phyloP scores from a whole-genome alignment of 2,797 vertebrate species.

The Nyctalus aviator region DNA sequence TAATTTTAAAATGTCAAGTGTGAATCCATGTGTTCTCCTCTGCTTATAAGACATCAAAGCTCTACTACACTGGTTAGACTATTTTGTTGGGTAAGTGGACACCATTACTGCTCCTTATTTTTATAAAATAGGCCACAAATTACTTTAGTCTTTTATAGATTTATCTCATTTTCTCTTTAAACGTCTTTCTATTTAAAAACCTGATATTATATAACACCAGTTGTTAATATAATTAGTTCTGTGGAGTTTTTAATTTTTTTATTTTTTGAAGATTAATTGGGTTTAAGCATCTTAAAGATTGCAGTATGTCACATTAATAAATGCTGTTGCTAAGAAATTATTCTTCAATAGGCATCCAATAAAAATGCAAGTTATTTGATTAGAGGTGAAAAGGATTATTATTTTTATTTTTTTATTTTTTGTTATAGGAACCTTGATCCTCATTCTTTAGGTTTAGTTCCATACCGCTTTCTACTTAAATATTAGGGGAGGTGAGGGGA shows the following conservation, averaged over 20 bases:
- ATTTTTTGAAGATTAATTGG: conserved; percentile 18
- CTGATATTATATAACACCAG: not conserved
- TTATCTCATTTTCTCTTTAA: conserved; percentile 30
- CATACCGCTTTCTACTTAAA: not conserved
- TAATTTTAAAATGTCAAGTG: conserved; percentile 25
- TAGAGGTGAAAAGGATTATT: not conserved
- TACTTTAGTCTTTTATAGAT: not conserved
- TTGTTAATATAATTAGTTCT: conserved; percentile 6
- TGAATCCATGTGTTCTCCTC: conserved; percentile 10
- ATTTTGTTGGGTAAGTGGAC: not conserved
- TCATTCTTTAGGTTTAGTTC: conserved; percentile 51
- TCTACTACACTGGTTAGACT: not conserved
- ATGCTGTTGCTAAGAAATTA: conserved; percentile 3
- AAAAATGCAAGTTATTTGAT: not conserved
- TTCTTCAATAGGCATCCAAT: not conserved
- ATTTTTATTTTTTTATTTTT: not conserved
- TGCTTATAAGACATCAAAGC: not conserved
- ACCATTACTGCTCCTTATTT: not conserved
- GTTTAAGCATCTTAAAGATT: conserved; percentile 55
- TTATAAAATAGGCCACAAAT: not conserved
- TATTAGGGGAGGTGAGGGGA: not conserved
- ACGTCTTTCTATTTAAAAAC: conserved; percentile 34
- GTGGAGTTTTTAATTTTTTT: not conserved
- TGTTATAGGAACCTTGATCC: conserved; percentile 11
- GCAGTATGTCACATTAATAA: not conserved